These are phyloP conservation scores for Herpetotheres cachinnans DNA, from an alignment of 2,113 vertebrate genomes.

Conservation along the genomic window DNA sequence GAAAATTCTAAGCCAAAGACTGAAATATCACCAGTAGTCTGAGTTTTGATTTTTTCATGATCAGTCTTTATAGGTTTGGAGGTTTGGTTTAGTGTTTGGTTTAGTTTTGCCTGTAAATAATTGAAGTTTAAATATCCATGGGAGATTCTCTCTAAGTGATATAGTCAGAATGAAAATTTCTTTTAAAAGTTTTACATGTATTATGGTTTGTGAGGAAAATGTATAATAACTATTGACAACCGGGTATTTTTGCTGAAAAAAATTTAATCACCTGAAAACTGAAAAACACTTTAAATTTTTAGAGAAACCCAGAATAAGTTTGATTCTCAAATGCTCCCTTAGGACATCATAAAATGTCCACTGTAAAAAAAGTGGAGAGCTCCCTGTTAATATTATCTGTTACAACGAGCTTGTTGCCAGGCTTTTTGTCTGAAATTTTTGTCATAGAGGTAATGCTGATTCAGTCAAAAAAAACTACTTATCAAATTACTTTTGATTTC, in stretches of 20 bases:
- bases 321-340: neutral
- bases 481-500: neutral
- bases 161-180: neutral
- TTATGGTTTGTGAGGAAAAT: neutral
- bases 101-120: neutral
- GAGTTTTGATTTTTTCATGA: neutral
- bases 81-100: neutral
- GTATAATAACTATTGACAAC: neutral
- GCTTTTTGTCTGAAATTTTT: neutral
- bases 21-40: neutral
- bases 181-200: neutral
- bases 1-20: neutral
- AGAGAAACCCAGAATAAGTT: neutral
- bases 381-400: neutral
- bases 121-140: neutral
- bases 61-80: neutral
- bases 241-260: neutral
- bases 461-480: neutral
- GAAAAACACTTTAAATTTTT: neutral
- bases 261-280: neutral
- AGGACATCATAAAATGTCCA: neutral
- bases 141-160: neutral
- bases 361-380: accelerated
- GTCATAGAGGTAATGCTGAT: neutral
- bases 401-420: neutral